Base-by-base conservation (phyloP, 2,113 vertebrate species). In the Galeopterus variegatus region DNA sequence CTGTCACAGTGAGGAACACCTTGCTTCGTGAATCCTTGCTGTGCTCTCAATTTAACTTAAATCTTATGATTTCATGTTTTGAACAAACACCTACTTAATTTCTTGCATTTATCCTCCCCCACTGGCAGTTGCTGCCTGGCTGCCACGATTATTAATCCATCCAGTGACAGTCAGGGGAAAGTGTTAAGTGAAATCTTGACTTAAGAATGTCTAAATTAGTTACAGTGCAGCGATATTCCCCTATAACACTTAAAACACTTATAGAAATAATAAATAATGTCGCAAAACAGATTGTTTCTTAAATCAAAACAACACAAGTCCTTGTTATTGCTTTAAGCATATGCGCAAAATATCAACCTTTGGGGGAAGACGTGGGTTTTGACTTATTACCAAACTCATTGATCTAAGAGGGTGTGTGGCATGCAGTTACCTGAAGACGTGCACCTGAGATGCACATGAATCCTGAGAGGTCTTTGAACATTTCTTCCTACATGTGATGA, bases 301-400 rank as follows among this genome's bases (percentile, higher is more conserved):
- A 41, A 41, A 79, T 67, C 48, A 52, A 21, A 69, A 26, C 4
- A 3, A 36, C 73, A 36, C 45, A 70, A 2, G 4, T 31, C 41
- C 9, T 54, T 65, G 28, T 3, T 26, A 17, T 28, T 14, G 15
- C 26, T 23, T 77, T 50, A 8, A 36, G 6, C 2, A 0, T 19
- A 36, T 21, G 14, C 17, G n/a, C 0, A 4, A n/a, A 17, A 28
- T 3, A 10, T 15, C 0, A 5, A 0, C 19, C 41, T 36, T 73
- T 5, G 58, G 26, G 7, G 26, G 15, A 41, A 41, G 31, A 0
- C 41, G 0, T 10, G 12, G n/a, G 17, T 23, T 48, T 64, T n/a
- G 45, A 73, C 24, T 76, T 23, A 15, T 28, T 52, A 8, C 21
- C 52, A 24, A 60, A 13, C 0, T 6, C 19, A 28, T 3, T 45